These are phyloP conservation scores for Lithobates sylvaticus DNA, from an alignment of 2,797 vertebrate species.

Conservation along the genomic window DNA sequence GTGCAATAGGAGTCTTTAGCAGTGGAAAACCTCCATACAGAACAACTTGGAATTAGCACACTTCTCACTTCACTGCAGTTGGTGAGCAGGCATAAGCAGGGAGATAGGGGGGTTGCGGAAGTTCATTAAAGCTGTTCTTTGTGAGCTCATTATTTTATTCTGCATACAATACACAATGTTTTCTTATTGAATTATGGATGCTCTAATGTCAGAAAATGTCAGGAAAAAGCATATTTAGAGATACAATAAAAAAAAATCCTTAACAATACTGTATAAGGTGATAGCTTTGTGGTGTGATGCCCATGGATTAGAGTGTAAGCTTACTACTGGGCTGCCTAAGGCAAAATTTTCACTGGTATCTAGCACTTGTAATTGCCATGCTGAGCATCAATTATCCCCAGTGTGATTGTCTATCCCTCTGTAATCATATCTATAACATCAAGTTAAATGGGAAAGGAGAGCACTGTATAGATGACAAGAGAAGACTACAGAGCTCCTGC, in stretches of 20 bases:
- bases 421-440: constrained; percentile 59
- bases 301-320: not conserved
- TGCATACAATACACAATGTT: not conserved
- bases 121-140: not conserved
- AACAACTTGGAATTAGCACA: no score
- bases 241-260: not conserved
- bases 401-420: constrained; percentile 55
- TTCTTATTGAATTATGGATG: not conserved
- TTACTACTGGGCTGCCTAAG: constrained; percentile 41
- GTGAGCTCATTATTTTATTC: not conserved
- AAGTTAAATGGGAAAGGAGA: constrained; percentile 54
- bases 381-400: constrained; percentile 60
- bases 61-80: not conserved
- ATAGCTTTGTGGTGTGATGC: constrained; percentile 3
- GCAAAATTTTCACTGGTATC: constrained; percentile 34
- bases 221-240: no score
- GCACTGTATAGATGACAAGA: constrained; percentile 53
- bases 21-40: not conserved
- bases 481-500: constrained; percentile 48
- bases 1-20: not conserved
- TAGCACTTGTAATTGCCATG: constrained; percentile 38
- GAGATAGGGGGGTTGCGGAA: not conserved
- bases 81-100: not conserved
- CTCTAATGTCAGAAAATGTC: not conserved
- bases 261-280: not conserved